phyloP scores from a whole-genome alignment of 1,140 invertebrate genomes.

The Drosophila erecta region DNA sequence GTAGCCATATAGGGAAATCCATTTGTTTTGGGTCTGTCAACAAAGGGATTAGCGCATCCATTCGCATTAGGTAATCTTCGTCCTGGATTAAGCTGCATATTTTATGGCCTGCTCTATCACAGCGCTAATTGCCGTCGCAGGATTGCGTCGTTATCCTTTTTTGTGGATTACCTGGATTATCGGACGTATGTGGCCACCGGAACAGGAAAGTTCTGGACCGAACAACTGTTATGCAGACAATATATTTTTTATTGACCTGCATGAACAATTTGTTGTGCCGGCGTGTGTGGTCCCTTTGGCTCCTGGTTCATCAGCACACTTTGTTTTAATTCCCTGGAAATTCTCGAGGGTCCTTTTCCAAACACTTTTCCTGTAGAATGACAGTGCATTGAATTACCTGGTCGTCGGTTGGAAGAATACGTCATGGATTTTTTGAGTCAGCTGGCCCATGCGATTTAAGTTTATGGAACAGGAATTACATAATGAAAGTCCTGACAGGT shows the following conservation, averaged over 20 bases:
- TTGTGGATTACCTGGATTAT: conserved; percentile 39
- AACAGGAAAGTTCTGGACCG: conserved; percentile 54
- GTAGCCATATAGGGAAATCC: conserved; percentile 33
- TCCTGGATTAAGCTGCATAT: conserved; percentile 2
- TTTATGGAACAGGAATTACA: conserved; percentile 1
- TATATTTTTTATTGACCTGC: conserved; percentile 55
- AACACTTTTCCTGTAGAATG: conserved; percentile 3
- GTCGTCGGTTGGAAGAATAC: neutral
- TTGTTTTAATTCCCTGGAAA: conserved; percentile 55
- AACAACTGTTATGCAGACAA: conserved; percentile 12
- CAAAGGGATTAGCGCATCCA: conserved; percentile 62
- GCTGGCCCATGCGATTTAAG: neutral
- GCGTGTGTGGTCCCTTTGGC: conserved; percentile 32
- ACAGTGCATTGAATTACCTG: neutral
- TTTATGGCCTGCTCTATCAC: conserved; percentile 47
- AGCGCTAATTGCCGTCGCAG: conserved; percentile 41
- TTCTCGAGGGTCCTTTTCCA: conserved; percentile 1
- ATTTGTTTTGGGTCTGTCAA: conserved; percentile 30
- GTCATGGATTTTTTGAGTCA: neutral
- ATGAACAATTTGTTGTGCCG: conserved; percentile 45
- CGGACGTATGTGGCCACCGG: conserved; percentile 43
- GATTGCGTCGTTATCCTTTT: conserved; percentile 22
- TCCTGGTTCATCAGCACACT: conserved; percentile 4
- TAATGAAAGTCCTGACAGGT: neutral
- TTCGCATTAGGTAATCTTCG: conserved; percentile 52